These are phyloP conservation scores for Hexactinellida sp. DNA, from an alignment of 37 sponge, comb jelly and placozoan species.

Conservation along the genomic window DNA sequence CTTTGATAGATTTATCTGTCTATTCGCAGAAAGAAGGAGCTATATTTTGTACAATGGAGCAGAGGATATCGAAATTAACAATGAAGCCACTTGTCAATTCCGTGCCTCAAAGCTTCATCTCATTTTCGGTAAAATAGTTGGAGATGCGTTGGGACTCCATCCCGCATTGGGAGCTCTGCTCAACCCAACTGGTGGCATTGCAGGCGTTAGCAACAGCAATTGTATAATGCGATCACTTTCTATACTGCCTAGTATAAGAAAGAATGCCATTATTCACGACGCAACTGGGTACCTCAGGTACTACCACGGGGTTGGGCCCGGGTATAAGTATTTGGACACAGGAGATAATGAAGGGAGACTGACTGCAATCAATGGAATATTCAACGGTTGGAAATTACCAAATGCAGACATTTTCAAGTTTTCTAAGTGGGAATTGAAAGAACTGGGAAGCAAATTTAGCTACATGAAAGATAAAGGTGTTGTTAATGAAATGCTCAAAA, in stretches of 20 bases:
- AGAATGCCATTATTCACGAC: neutral
- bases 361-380: neutral
- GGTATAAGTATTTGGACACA: neutral
- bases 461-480: neutral
- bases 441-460: neutral
- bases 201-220: neutral
- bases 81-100: neutral
- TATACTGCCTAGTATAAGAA: neutral
- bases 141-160: constrained; percentile 5
- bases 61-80: neutral
- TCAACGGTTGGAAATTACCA: neutral
- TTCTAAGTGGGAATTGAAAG: neutral
- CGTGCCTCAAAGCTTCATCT: neutral
- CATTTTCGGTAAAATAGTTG: neutral
- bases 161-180: neutral
- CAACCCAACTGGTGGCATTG: neutral
- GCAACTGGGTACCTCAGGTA: neutral
- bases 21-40: neutral
- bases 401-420: neutral
- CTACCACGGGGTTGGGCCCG: neutral
- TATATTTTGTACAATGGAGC: neutral
- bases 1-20: neutral
- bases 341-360: neutral
- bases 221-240: neutral
- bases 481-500: neutral